Conservation (phyloP, 2,113 vertebrate species). For the Sus scrofa region DNA sequence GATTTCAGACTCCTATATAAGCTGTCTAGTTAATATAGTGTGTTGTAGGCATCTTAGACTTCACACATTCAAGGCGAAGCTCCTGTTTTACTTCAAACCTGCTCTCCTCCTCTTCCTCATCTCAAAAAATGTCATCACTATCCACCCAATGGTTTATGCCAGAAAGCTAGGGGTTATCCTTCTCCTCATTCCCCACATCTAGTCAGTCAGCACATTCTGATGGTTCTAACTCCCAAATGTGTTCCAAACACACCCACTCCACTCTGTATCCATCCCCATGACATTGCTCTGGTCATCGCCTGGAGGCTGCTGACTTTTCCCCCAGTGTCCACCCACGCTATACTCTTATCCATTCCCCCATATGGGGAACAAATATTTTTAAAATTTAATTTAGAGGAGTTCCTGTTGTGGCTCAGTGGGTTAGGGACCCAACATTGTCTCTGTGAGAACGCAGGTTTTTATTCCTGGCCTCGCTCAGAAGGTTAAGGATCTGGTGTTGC, state of each 20-base stretch:
- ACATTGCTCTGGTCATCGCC: background rate
- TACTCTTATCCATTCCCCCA: background rate
- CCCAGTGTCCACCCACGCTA: too few species aligned
- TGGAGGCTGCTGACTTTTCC: background rate
- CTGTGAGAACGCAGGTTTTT: too few species aligned
- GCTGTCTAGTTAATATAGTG: background rate
- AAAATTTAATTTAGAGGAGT: background rate
- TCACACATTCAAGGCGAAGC: background rate
- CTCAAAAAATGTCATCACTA: background rate
- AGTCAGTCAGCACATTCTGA: background rate
- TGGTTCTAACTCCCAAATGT: background rate
- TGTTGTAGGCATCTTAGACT: background rate
- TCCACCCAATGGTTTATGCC: background rate
- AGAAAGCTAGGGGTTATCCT: background rate
- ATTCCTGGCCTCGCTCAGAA: too few species aligned
- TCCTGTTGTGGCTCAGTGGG: too few species aligned
- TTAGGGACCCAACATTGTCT: too few species aligned
- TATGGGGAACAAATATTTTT: background rate
- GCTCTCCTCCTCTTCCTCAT: background rate
- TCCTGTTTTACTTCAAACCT: background rate
- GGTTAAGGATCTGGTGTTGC: too few species aligned
- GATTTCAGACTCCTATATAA: background rate
- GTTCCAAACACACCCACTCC: background rate
- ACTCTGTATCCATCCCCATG: background rate
- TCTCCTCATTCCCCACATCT: background rate